Base-by-base conservation (phyloP, 1,140 invertebrate genomes). In the Polyergus mexicanus region DNA sequence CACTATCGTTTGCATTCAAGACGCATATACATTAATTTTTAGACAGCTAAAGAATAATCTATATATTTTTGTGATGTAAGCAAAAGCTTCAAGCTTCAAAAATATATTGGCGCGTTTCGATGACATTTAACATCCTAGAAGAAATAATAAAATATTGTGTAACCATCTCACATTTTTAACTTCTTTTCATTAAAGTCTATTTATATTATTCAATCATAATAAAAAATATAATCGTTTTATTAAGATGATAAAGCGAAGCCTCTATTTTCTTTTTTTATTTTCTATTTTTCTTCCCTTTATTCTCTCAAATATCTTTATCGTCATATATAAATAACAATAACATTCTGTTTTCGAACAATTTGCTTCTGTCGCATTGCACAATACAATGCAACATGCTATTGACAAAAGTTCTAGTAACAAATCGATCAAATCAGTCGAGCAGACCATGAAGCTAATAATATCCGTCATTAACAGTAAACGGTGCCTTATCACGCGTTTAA, bases 91-190 rank as follows among this genome's bases (percentile, higher is more conserved):
- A 2, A 68, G 11, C 13, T 10, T 13, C n/a, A 68, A 68, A 47
- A 47, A 62, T 60, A 66, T 86, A 62, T 56, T 60, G 38, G 38
- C 56, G 47, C 66, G 10, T 16, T 65, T 80, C 69, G 86, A 89
- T 90, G 87, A 90, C 89, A 90, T 86, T 89, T 90, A 83, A 89
- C 88, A 90, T 80, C 66, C 28, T 22, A 0, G 47, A 51, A 13
- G 38, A 32, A 83, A 89, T 89, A 85, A 84, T 13, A 25, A 22
- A 22, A 51, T 47, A 16, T 51, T 51, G 3, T 51, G 47, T 44
- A 22, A 28, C 54, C 13, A 4, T 11, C 11, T 68, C 32, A 8
- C 19, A 38, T n/a, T 66, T 66, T 22, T 13, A 41, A 41, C 10
- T 35, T 66, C 16, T 66, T 22, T 66, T 3, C 10, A 19, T 41